Base-by-base conservation (phyloP, 2,797 vertebrate genomes). In the Aldrovandia affinis region DNA sequence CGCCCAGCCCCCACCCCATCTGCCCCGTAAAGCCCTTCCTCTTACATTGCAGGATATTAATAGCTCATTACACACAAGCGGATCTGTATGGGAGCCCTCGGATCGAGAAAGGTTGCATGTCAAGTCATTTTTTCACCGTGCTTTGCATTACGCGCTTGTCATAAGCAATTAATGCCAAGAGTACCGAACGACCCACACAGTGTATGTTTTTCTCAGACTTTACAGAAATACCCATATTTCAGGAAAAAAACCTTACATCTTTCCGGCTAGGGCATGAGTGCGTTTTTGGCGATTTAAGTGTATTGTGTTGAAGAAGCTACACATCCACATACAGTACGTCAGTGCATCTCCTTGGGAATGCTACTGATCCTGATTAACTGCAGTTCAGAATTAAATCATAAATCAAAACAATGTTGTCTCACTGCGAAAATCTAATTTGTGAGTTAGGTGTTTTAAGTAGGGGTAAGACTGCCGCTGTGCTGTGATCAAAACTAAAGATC, bases 61-160 rank as follows among this genome's bases (percentile, higher is more conserved):
- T 39, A 73, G 68, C 68, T 73, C 68, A 73, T 73, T 73, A 73
- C 33, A 73, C 68, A 36, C 5, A 20, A 73, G 33, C 68, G 6
- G 68, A 22, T 73, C 30, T 22, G 68, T 42, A 15, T 39, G 68
- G 68, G 36, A 73, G 36, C 68, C 68, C 33, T 73, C 15, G 3
- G 65, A 70, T 39, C 0, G 33, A 20, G 68, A 65, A 33, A 73
- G 33, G 68, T 73, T 73, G 39, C 20, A 73, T 73, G 68, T 73
- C 68, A 39, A 4, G 33, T 73, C 3, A 15, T 68, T 73, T 70
- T 68, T 18, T 15, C 0, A 22, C 4, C 33, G 33, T 20, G 36
- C 36, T 33, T 39, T 73, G 68, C 2, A 39, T 70, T 70, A 70
- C 65, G 14, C 14, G 65, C 30, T 3, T 39, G 18, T 20, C 65